These are phyloP conservation scores for Noctua comes DNA, from an alignment of 2,888 invertebrate species.

Conservation along the genomic window DNA sequence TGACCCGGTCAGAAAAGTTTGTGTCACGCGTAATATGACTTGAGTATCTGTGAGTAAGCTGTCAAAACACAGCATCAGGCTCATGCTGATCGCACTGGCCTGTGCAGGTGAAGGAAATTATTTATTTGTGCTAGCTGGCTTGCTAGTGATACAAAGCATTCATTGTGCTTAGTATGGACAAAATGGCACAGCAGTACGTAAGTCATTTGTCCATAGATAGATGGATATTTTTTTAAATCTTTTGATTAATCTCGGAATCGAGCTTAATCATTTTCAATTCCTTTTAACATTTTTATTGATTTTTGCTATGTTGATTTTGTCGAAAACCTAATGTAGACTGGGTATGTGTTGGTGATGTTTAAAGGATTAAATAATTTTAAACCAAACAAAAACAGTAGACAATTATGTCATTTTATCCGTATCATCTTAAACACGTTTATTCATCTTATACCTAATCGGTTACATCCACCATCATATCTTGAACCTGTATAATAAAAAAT, in stretches of 20 bases:
- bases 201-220: background rate
- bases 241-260: background rate
- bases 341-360: too few species aligned
- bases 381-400: background rate
- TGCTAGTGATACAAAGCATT: background rate
- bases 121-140: background rate
- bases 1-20: background rate
- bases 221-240: background rate
- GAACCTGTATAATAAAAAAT: conserved; percentile 56
- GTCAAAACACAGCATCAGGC: background rate
- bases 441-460: conserved; percentile 31
- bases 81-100: background rate
- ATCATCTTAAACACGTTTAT: conserved; percentile 2
- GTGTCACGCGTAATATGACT: background rate
- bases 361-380: background rate
- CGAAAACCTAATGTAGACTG: too few species aligned
- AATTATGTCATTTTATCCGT: background rate
- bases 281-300: too few species aligned
- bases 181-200: background rate
- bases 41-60: background rate
- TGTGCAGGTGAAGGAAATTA: background rate
- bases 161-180: background rate
- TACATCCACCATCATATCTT: conserved; percentile 33
- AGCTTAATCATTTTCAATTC: too few species aligned
- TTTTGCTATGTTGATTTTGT: background rate